Percentiles rank a stretch among this genome's conserved stretches.
phyloP scores from a whole-genome alignment of 2,888 invertebrate species.

The Endotricha flammealis region DNA sequence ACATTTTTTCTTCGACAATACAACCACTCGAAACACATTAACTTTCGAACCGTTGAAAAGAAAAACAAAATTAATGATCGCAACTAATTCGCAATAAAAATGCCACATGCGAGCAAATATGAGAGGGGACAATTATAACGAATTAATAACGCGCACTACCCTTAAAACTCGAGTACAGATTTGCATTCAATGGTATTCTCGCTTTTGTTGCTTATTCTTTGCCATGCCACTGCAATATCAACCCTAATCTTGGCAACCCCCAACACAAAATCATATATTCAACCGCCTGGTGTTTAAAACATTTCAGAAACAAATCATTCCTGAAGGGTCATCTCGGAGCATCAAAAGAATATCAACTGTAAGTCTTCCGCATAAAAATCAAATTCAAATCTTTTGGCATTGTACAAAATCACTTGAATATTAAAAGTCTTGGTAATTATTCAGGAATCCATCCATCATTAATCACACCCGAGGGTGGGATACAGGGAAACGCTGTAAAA shows the following conservation, averaged over 20 bases:
- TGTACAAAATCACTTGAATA: constrained; percentile 71
- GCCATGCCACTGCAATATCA: constrained; percentile 8
- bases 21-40: constrained; percentile 62
- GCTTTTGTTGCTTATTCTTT: constrained; percentile 56
- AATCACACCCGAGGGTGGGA: constrained; percentile 69
- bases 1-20: constrained; percentile 46
- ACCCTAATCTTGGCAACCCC: constrained; percentile 18
- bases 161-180: constrained; percentile 75
- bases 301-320: constrained; percentile 28
- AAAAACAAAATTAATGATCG: constrained; percentile 78
- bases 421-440: constrained; percentile 79
- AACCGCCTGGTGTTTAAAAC: constrained; percentile 25
- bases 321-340: constrained; percentile 64
- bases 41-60: constrained; percentile 58
- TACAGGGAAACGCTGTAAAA: constrained; percentile 70
- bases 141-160: constrained; percentile 76
- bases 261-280: constrained; percentile 23
- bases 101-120: constrained; percentile 75
- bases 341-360: constrained; percentile 39
- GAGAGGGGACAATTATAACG: constrained; percentile 74
- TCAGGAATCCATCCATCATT: constrained; percentile 79
- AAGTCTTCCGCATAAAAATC: constrained; percentile 26
- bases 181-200: constrained; percentile 71
- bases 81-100: constrained; percentile 77
- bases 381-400: constrained; percentile 24